These are phyloP conservation scores for Alca torda DNA, from an alignment of 2,797 vertebrate genomes.

Conservation along the genomic window DNA sequence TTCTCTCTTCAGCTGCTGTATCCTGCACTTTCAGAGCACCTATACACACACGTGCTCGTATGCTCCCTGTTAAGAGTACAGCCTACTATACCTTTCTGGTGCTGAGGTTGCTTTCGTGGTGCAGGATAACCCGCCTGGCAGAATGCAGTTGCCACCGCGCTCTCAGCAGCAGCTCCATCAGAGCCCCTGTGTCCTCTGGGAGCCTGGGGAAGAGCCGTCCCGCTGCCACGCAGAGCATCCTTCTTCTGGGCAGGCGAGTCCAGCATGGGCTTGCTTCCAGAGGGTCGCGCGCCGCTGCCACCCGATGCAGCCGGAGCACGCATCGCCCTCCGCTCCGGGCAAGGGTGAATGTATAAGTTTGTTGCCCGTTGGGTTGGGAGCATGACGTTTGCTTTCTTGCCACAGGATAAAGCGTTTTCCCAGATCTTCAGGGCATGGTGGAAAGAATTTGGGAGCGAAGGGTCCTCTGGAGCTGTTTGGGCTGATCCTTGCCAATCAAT, in stretches of 20 bases:
- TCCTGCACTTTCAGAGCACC: not conserved
- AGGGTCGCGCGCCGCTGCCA: not conserved
- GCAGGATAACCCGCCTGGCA: fast-evolving
- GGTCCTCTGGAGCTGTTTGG: not conserved
- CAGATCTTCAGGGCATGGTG: slow-evolving; percentile 58
- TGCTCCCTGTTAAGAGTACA: too few relatives aligned
- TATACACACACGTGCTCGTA: fast-evolving
- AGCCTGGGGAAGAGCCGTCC: not conserved
- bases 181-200: not conserved
- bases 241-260: not conserved
- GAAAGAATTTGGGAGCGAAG: not conserved
- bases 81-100: slow-evolving; percentile 2
- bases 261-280: not conserved
- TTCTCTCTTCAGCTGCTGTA: not conserved
- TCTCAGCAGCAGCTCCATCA: not conserved
- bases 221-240: fast-evolving
- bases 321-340: not conserved
- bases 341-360: not conserved
- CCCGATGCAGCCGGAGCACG: fast-evolving
- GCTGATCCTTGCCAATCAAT: not conserved
- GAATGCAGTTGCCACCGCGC: fast-evolving
- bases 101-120: not conserved
- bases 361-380: not conserved
- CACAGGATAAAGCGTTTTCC: slow-evolving; percentile 56
- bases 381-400: not conserved